phyloP scores from a whole-genome alignment of 2,113 vertebrate species.

The Hippopotamus amphibius region DNA sequence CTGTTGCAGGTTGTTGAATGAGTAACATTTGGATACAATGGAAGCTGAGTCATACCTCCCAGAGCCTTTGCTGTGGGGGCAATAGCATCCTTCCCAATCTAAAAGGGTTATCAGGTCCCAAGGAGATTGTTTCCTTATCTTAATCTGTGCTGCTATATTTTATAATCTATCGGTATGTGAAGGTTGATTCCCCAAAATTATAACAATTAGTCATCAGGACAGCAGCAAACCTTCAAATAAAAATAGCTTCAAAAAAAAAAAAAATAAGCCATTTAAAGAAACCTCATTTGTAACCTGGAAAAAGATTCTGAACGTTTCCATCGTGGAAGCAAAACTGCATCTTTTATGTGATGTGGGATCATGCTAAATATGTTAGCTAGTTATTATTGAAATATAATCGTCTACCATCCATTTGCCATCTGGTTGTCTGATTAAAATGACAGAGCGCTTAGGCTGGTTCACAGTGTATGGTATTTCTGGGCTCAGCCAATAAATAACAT shows the following conservation, averaged over 20 bases:
- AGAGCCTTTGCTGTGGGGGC: background rate
- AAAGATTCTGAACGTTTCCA: background rate
- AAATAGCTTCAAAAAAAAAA: background rate
- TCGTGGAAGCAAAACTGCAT: background rate
- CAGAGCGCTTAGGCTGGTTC: background rate
- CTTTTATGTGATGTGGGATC: background rate
- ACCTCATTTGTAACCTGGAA: background rate
- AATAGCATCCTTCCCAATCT: background rate
- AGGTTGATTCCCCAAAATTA: background rate
- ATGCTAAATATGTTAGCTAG: background rate
- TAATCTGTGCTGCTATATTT: background rate
- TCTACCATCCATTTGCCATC: background rate
- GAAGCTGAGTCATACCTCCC: background rate
- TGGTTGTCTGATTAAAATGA: background rate
- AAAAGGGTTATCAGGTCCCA: background rate
- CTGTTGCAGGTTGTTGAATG: background rate
- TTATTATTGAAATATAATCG: background rate
- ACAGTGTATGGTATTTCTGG: accelerated
- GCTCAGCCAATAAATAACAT: background rate
- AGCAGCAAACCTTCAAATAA: background rate
- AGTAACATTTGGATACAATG: background rate
- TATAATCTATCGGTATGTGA: background rate
- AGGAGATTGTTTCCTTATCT: background rate
- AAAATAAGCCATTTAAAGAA: background rate
- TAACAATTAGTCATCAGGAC: background rate